Evolutionary conservation across 37 sponge, comb jelly and placozoan genomes (phyloP).

Genomic region (Dysidea cf. avara): DNA sequence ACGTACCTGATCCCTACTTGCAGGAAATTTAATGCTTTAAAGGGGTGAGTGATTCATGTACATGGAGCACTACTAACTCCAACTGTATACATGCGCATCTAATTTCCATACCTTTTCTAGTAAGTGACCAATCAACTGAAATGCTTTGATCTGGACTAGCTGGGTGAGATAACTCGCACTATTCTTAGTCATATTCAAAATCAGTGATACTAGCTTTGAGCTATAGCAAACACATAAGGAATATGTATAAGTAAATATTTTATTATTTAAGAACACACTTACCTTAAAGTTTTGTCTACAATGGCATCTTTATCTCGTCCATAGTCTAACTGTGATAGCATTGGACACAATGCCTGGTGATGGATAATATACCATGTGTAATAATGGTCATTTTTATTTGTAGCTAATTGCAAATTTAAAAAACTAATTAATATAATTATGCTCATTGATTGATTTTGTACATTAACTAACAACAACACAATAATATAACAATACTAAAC

Average conservation of each 20-base stretch:
- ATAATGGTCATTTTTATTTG: no score
- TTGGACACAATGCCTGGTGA: conserved; percentile 63
- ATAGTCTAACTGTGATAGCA: conserved; percentile 77
- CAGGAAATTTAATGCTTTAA: no score
- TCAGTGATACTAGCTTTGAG: conserved; percentile 44
- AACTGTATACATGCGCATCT: not conserved
- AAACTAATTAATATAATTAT: no score
- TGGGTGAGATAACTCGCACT: conserved; percentile 52
- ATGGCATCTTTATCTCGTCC: conserved; percentile 9
- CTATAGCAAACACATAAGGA: conserved; percentile 4
- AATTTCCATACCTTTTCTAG: conserved; percentile 47
- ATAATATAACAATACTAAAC: no score
- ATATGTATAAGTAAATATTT: not conserved
- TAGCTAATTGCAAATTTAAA: no score
- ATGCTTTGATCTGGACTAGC: conserved; percentile 44
- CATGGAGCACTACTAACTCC: no score
- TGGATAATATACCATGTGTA: no score
- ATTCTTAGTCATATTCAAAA: conserved; percentile 49
- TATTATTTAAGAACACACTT: not conserved
- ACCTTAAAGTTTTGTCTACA: conserved; percentile 50
- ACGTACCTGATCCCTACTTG: no score
- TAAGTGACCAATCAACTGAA: conserved; percentile 45
- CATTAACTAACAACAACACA: no score
- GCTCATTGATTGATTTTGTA: no score
- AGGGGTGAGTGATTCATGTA: no score